Percentiles rank a stretch among this genome's conserved stretches.
Conservation (phyloP, 2,888 invertebrate genomes). For the Drosophila anomalata region DNA sequence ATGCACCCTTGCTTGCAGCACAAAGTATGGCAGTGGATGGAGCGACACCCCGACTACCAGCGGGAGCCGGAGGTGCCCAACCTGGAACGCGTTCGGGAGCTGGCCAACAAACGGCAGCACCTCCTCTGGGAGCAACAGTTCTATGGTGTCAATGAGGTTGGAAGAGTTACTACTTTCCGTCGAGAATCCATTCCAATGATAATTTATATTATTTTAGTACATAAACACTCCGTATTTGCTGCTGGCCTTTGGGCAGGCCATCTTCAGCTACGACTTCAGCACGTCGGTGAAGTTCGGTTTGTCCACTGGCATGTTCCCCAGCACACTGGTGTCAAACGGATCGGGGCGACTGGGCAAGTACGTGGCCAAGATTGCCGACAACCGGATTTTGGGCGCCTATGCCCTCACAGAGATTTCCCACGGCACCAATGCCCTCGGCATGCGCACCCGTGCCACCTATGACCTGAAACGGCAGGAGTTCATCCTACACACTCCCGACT, state of each 20-base stretch:
- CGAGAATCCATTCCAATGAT: not conserved
- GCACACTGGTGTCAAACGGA: slow-evolving; percentile 87
- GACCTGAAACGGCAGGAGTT: slow-evolving; percentile 89
- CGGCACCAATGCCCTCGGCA: slow-evolving; percentile 92
- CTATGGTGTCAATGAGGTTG: slow-evolving; percentile 74
- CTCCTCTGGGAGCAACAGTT: slow-evolving; percentile 88
- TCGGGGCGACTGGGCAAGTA: slow-evolving; percentile 87
- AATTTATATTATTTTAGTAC: slow-evolving; percentile 81
- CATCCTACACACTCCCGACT: slow-evolving; percentile 89
- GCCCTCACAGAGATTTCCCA: slow-evolving; percentile 95
- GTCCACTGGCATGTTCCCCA: slow-evolving; percentile 88
- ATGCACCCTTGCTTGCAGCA: slow-evolving; percentile 83
- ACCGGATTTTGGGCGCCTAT: slow-evolving; percentile 89
- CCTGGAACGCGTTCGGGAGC: slow-evolving; percentile 86
- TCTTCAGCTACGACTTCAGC: slow-evolving; percentile 86
- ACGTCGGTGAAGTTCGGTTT: slow-evolving; percentile 88
- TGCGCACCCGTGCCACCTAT: slow-evolving; percentile 94
- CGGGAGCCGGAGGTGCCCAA: slow-evolving; percentile 84
- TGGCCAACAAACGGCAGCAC: slow-evolving; percentile 86
- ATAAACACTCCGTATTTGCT: slow-evolving; percentile 84
- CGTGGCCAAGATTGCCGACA: slow-evolving; percentile 81
- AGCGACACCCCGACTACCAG: slow-evolving; percentile 86
- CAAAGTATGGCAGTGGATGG: slow-evolving; percentile 86
- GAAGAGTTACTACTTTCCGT: not conserved
- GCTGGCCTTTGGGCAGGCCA: slow-evolving; percentile 85